phyloP scores from a whole-genome alignment of 2,113 vertebrate genomes.

The Lethenteron reissneri region DNA sequence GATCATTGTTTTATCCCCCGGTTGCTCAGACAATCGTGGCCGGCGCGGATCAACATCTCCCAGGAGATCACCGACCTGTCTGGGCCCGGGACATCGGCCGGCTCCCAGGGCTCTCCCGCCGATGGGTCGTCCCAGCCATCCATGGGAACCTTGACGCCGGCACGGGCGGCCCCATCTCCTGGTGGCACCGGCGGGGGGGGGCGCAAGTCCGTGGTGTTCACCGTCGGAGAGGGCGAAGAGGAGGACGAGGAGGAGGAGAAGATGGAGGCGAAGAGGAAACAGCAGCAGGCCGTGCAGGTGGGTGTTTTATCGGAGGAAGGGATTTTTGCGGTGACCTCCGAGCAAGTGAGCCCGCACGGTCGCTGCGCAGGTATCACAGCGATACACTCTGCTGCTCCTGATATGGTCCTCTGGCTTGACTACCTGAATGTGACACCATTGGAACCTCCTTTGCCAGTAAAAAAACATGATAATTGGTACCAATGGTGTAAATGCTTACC shows the following conservation, averaged over 20 bases:
- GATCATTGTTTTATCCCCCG: constrained; percentile 6
- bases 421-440: too few relatives aligned
- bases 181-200: not conserved
- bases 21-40: constrained; percentile 64
- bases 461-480: too few relatives aligned
- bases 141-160: not conserved
- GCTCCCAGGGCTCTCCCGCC: not conserved
- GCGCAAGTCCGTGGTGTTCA: constrained; percentile 31
- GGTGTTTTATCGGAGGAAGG: too few relatives aligned
- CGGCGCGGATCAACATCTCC: constrained; percentile 67
- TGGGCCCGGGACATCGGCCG: constrained; percentile 1
- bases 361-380: too few relatives aligned
- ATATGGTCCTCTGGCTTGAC: too few relatives aligned
- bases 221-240: constrained; percentile 78
- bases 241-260: constrained; percentile 54
- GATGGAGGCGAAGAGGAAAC: constrained; percentile 15
- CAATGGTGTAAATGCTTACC: too few relatives aligned
- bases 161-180: too few relatives aligned
- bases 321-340: too few relatives aligned
- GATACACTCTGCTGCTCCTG: too few relatives aligned
- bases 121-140: not conserved
- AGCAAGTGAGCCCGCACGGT: too few relatives aligned
- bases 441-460: too few relatives aligned
- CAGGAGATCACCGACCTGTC: constrained; percentile 65
- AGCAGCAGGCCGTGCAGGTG: too few relatives aligned